Evolutionary conservation across 2,888 invertebrate genomes (phyloP).

Genomic region (Lasioglossum calceatum): DNA sequence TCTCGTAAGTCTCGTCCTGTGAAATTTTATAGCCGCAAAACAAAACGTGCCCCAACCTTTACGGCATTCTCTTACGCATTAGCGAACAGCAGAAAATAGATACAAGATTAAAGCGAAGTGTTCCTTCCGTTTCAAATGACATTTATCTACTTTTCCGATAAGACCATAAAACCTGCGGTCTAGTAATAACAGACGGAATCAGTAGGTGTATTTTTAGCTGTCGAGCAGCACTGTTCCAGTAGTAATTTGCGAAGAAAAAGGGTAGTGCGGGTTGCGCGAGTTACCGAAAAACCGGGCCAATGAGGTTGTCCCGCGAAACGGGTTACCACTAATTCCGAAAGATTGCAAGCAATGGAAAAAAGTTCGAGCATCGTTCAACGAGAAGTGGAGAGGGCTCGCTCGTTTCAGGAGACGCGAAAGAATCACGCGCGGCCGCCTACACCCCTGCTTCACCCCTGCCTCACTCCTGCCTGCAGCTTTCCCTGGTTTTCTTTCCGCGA

Average conservation of each 20-base stretch:
- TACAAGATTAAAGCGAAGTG: too few relatives aligned
- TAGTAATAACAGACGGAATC: not conserved
- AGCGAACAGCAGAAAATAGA: too few relatives aligned
- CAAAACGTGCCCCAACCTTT: too few relatives aligned
- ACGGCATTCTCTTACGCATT: too few relatives aligned
- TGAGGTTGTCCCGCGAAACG: constrained; percentile 31
- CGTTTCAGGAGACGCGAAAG: constrained; percentile 36
- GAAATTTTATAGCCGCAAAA: too few relatives aligned
- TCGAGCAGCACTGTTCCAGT: not conserved
- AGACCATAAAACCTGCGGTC: not conserved
- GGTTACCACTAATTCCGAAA: constrained; percentile 45
- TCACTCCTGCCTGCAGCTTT: not conserved
- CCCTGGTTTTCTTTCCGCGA: constrained; percentile 20
- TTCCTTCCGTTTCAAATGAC: not conserved
- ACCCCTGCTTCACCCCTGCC: not conserved
- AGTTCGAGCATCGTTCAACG: constrained; percentile 47
- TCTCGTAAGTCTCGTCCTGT: too few relatives aligned
- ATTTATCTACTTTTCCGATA: not conserved
- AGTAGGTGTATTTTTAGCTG: not conserved
- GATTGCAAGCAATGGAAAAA: constrained; percentile 27
- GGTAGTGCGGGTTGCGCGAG: not conserved
- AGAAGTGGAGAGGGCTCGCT: constrained; percentile 18
- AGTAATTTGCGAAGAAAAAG: not conserved
- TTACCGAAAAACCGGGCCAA: constrained; percentile 31
- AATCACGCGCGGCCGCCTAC: constrained; percentile 17